Evolutionary conservation across 2,113 vertebrate species (phyloP).

Genomic region (Gambusia affinis): DNA sequence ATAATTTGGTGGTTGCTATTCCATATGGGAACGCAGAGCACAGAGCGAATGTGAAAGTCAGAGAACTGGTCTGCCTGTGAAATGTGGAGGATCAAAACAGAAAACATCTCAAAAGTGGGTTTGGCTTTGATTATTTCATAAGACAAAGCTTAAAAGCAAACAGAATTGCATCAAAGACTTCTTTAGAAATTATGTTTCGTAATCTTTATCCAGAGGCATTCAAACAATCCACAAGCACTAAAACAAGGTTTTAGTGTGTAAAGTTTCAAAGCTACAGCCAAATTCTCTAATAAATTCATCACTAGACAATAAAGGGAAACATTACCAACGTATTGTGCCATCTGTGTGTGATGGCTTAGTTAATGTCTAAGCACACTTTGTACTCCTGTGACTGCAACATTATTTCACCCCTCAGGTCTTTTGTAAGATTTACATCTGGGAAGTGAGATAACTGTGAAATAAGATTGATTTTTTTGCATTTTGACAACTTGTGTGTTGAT

Average conservation of each 20-base stretch:
- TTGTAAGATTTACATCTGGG: background rate
- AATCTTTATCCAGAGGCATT: background rate
- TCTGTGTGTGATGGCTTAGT: background rate
- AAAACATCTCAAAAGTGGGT: background rate
- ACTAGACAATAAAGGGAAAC: background rate
- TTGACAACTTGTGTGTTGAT: too few relatives aligned
- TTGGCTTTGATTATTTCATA: background rate
- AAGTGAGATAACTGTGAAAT: too few relatives aligned
- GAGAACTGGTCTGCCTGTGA: slow-evolving; percentile 95
- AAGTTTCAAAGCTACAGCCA: background rate
- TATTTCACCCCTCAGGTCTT: background rate
- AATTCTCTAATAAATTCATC: background rate
- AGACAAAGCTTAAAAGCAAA: background rate
- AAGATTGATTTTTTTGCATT: too few relatives aligned
- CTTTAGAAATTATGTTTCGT: background rate
- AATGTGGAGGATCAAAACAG: slow-evolving; percentile 17
- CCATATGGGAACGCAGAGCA: slow-evolving; percentile 99
- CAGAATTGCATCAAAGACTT: background rate
- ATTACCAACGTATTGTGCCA: background rate
- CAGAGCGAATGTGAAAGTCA: slow-evolving; percentile 96
- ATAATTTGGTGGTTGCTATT: slow-evolving; percentile 99
- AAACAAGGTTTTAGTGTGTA: background rate
- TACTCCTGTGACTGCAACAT: background rate
- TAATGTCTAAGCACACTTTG: background rate
- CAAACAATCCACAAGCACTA: background rate